Percentiles rank a stretch among this genome's conserved stretches.
Evolutionary conservation across 2,113 vertebrate species (phyloP).

Genomic region (Mustelus asterias): DNA sequence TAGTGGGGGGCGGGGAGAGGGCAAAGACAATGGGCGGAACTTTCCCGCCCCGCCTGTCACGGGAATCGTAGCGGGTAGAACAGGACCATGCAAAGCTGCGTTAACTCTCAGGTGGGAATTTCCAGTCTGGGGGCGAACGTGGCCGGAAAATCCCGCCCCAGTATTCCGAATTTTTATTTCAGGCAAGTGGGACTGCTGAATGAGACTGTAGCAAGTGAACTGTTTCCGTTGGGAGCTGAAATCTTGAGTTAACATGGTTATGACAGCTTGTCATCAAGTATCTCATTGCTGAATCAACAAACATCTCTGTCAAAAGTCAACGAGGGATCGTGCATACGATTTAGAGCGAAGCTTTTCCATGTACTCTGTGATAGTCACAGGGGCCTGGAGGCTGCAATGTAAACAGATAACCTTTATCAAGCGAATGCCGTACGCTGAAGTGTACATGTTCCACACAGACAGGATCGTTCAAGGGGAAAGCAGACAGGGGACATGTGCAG

Average conservation of each 20-base stretch:
- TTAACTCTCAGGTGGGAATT: too few relatives aligned
- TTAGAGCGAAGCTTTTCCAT: background rate
- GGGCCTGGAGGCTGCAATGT: background rate
- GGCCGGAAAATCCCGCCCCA: too few relatives aligned
- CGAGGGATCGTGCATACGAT: background rate
- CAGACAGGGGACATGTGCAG: background rate
- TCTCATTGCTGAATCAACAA: background rate
- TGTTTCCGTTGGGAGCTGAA: background rate
- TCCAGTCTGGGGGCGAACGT: too few relatives aligned
- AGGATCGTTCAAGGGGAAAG: background rate
- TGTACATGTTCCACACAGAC: background rate
- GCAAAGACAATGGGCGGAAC: background rate
- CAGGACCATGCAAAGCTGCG: too few relatives aligned
- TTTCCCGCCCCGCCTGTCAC: too few relatives aligned
- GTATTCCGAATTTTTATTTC: background rate
- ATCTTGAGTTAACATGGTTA: background rate
- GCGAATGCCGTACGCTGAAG: background rate
- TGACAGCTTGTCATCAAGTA: slow-evolving; percentile 23
- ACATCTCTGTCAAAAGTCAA: slow-evolving; percentile 6
- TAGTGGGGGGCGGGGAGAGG: background rate
- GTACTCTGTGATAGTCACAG: background rate
- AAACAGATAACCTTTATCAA: slow-evolving; percentile 12
- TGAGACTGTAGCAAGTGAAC: background rate
- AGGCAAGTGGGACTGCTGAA: background rate
- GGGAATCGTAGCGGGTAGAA: too few relatives aligned